phyloP scores from a whole-genome alignment of 2,797 vertebrate species.

The Aulostomus chinensis region DNA sequence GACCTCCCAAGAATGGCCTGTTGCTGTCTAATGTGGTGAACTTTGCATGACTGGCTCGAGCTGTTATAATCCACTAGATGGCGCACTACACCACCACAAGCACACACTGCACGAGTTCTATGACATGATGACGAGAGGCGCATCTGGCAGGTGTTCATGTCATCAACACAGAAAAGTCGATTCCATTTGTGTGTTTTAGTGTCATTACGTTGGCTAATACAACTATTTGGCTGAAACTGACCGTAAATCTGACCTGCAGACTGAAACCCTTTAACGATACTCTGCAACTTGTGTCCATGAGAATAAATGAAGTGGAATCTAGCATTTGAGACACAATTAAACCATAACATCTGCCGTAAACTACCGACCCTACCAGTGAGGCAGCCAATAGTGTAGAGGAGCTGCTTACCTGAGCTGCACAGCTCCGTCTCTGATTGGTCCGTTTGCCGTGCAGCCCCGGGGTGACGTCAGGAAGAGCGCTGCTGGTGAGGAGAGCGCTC shows the following conservation, averaged over 20 bases:
- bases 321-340: background rate
- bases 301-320: background rate
- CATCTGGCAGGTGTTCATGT: too few relatives aligned
- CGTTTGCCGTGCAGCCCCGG: conserved; percentile 8
- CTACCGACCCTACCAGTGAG: too few relatives aligned
- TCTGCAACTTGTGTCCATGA: background rate
- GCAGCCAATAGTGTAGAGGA: conserved; percentile 7
- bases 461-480: conserved; percentile 55
- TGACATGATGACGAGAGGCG: too few relatives aligned
- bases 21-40: too few relatives aligned
- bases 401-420: conserved; percentile 44
- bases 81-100: conserved; percentile 12
- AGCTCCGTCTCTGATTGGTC: conserved; percentile 53
- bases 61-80: conserved; percentile 29
- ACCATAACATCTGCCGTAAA: background rate
- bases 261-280: too few relatives aligned
- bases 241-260: too few relatives aligned
- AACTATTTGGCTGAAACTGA: too few relatives aligned
- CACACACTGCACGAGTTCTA: background rate
- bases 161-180: too few relatives aligned
- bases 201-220: too few relatives aligned
- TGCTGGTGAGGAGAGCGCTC: conserved; percentile 30
- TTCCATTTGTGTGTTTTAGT: too few relatives aligned
- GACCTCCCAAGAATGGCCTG: too few relatives aligned
- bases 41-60: too few relatives aligned